phyloP scores from a whole-genome alignment of 2,797 vertebrate genomes.

The Lepus townsendii region DNA sequence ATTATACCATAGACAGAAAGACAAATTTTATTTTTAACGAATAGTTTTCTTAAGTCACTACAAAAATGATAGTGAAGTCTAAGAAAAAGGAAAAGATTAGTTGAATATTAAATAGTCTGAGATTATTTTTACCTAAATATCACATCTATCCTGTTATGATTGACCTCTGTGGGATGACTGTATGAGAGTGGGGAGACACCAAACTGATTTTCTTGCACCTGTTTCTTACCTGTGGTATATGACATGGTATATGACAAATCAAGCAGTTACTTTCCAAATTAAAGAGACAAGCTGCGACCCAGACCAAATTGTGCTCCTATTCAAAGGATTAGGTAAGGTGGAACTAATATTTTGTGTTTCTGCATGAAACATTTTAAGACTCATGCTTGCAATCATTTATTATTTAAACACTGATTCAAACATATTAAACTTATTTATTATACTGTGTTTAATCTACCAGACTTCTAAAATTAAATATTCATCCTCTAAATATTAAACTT shows the following conservation, averaged over 20 bases:
- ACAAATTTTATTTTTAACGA: neutral
- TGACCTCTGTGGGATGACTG: neutral
- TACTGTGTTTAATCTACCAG: neutral
- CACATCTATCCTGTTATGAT: neutral
- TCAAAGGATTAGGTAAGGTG: neutral
- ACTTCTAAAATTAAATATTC: neutral
- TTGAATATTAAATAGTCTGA: neutral
- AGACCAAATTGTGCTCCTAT: neutral
- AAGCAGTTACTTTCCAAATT: slow-evolving; percentile 21
- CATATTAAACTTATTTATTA: neutral
- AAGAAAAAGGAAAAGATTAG: neutral
- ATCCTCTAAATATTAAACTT: neutral
- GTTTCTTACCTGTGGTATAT: neutral
- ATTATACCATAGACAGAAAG: neutral
- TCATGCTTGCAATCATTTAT: neutral
- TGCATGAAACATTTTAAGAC: neutral
- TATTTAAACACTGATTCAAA: neutral
- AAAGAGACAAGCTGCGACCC: neutral
- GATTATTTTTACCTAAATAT: neutral
- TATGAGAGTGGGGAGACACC: neutral
- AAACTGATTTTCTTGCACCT: neutral
- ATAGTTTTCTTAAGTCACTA: neutral
- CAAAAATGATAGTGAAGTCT: neutral
- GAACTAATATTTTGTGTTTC: neutral
- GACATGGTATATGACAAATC: neutral